Percentiles rank a stretch among this genome's conserved stretches.
phyloP scores from a whole-genome alignment of 2,797 vertebrate genomes.

The Sebastolobus alascanus region DNA sequence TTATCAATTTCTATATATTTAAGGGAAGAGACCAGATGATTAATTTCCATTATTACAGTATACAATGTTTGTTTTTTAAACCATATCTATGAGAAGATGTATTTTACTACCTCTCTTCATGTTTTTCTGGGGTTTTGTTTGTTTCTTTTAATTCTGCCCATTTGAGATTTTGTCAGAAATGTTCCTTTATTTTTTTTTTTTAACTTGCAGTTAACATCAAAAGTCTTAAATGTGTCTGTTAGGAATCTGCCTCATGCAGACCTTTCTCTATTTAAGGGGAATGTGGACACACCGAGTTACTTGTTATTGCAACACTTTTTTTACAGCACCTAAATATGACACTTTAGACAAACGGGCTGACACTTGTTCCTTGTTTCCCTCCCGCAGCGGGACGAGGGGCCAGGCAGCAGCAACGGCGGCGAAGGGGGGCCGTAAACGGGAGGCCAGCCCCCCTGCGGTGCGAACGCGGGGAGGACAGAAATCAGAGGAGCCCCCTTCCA shows the following conservation, averaged over 20 bases:
- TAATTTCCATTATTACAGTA: background rate
- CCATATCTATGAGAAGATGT: background rate
- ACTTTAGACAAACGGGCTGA: slow-evolving; percentile 60
- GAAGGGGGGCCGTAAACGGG: slow-evolving; percentile 89
- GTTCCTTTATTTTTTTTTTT: background rate
- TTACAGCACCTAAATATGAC: slow-evolving; percentile 43
- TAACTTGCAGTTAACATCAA: background rate
- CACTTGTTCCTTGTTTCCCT: slow-evolving; percentile 68
- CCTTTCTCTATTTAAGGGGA: background rate
- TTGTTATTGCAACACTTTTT: slow-evolving; percentile 39
- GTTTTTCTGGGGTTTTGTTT: background rate
- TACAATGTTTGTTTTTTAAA: background rate
- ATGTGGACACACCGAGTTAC: background rate
- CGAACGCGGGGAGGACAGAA: slow-evolving; percentile 90
- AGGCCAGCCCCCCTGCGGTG: slow-evolving; percentile 88
- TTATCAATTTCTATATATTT: background rate
- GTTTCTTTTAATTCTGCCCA: background rate
- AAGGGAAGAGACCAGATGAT: background rate
- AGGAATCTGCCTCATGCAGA: slow-evolving; percentile 15
- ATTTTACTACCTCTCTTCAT: background rate
- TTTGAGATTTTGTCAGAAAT: background rate
- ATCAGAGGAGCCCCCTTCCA: slow-evolving; percentile 88
- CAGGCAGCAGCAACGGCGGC: slow-evolving; percentile 77
- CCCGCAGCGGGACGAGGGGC: slow-evolving; percentile 85
- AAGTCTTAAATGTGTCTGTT: slow-evolving; percentile 4